A percentile compares a stretch with the other conserved stretches of the same genome.
Conservation (phyloP, 2,797 vertebrate genomes). For the Tapirus indicus region DNA sequence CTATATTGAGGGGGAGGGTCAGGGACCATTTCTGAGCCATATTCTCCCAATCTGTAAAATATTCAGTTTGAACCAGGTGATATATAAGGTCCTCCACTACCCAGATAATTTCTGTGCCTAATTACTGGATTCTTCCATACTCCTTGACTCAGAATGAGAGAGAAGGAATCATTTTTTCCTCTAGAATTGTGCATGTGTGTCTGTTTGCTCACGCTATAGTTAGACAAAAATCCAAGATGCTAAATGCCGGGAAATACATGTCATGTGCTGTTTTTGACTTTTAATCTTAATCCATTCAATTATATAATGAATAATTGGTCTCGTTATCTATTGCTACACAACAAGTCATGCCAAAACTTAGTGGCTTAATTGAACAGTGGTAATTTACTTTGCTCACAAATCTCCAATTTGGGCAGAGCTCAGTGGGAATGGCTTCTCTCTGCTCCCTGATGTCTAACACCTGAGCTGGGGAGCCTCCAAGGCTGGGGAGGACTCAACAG, state of each 20-base stretch:
- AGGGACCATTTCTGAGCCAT: neutral
- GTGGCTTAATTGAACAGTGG: neutral
- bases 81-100: neutral
- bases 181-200: neutral
- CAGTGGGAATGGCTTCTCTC: neutral
- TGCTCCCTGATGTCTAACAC: neutral
- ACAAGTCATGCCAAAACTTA: neutral
- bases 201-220: neutral
- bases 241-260: neutral
- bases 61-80: neutral
- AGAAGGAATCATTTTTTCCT: neutral
- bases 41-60: neutral
- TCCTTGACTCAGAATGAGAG: neutral
- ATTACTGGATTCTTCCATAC: neutral
- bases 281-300: neutral
- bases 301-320: conserved; percentile 17
- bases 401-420: neutral
- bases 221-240: conserved; percentile 1
- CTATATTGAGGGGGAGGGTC: neutral
- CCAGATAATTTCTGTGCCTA: neutral
- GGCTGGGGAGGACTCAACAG: neutral
- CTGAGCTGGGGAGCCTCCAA: neutral
- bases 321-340: neutral
- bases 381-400: neutral
- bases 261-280: neutral